Conservation (phyloP, 2,113 vertebrate genomes). For the Perccottus glenii region DNA sequence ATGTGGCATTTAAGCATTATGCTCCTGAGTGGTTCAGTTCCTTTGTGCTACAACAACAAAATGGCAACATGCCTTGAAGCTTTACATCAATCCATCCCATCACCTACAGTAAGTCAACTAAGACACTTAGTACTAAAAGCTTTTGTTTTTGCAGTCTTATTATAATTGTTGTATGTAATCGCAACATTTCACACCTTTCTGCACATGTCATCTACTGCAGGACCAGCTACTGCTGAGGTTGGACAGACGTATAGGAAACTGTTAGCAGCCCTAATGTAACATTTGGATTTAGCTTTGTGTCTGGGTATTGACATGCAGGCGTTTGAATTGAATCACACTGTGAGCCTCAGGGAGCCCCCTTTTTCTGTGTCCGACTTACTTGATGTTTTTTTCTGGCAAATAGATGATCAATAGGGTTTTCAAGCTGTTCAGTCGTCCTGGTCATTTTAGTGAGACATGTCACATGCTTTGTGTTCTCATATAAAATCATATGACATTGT, state of each 20-base stretch:
- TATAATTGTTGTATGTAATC: background rate
- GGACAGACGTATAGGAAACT: background rate
- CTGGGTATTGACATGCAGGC: constrained; percentile 32
- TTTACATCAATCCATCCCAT: too few relatives aligned
- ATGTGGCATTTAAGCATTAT: too few relatives aligned
- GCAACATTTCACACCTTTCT: background rate
- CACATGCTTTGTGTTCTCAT: background rate
- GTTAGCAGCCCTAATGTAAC: background rate
- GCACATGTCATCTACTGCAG: background rate
- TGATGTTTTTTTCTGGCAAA: constrained; percentile 25
- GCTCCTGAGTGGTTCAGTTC: too few relatives aligned
- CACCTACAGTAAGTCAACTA: too few relatives aligned
- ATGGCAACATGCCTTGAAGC: too few relatives aligned
- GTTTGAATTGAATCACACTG: constrained; percentile 36
- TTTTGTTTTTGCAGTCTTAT: too few relatives aligned
- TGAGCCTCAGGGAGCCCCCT: constrained; percentile 24
- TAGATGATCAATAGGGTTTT: constrained; percentile 24
- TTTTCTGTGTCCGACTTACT: constrained; percentile 43
- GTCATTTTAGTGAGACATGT: constrained; percentile 17
- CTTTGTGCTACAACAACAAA: too few relatives aligned
- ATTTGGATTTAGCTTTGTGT: constrained; percentile 8
- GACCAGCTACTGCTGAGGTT: background rate
- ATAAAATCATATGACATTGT: too few relatives aligned
- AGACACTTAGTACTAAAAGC: too few relatives aligned
- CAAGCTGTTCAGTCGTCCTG: constrained; percentile 25